These are phyloP conservation scores for Petrophora chlorosata DNA, from an alignment of 2,888 invertebrate genomes.

Conservation along the genomic window DNA sequence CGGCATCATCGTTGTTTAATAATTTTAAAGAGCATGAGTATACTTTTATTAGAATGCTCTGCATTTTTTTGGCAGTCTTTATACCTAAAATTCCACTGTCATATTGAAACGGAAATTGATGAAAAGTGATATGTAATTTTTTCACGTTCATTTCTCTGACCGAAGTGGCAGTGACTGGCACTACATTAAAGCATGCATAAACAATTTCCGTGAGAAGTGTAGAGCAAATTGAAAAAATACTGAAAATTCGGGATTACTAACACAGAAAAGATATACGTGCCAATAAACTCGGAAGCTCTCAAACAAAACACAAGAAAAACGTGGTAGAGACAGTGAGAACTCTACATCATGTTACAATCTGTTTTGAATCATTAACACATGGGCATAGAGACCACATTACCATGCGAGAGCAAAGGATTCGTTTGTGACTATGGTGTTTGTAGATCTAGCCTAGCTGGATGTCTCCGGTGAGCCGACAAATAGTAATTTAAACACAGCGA, in stretches of 20 bases:
- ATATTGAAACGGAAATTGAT: conserved; percentile 9
- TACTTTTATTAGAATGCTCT: conserved; percentile 17
- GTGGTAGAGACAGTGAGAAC: no score
- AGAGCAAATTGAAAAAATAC: no score
- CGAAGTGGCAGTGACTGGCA: conserved; percentile 3
- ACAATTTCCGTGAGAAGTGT: conserved; percentile 3
- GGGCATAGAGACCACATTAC: no score
- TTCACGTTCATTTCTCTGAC: background rate
- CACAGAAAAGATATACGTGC: no score
- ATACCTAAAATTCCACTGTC: conserved; percentile 9
- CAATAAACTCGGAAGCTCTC: no score
- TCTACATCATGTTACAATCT: no score
- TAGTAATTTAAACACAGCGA: conserved; percentile 29
- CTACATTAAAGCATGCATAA: conserved; percentile 3
- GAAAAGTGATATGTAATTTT: background rate
- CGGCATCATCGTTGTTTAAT: conserved; percentile 1
- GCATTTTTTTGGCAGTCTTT: conserved; percentile 3
- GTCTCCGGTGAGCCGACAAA: conserved; percentile 20
- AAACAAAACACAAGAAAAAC: no score
- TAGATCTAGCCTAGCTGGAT: background rate
- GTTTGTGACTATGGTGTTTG: background rate
- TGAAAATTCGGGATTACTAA: no score
- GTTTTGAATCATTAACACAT: no score
- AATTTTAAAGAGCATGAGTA: background rate
- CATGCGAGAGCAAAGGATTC: background rate